Percentiles rank a stretch among this genome's conserved stretches.
Conservation (phyloP, 2,113 vertebrate species). For the Thalassarche chlororhynchos region DNA sequence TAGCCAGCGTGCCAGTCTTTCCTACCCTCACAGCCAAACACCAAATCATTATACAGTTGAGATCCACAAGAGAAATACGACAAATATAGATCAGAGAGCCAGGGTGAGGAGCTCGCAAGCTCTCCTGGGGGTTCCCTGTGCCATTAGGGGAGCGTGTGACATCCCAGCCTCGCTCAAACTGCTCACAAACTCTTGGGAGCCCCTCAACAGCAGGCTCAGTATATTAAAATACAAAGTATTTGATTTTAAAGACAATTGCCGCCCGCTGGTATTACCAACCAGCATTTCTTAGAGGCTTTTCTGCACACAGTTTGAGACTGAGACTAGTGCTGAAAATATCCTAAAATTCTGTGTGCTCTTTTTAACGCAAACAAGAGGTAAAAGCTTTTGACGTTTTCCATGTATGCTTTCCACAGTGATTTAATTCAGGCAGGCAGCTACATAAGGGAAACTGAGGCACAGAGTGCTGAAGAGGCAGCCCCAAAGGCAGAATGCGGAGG, state of each 20-base stretch:
- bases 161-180: not conserved
- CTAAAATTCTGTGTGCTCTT: not conserved
- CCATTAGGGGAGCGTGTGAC: not conserved
- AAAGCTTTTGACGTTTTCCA: not conserved
- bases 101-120: fast-evolving
- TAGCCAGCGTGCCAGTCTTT: not conserved
- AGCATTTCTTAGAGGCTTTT: not conserved
- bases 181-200: not conserved
- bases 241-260: not conserved
- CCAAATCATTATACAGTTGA: fast-evolving
- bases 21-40: not conserved
- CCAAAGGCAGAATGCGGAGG: not conserved
- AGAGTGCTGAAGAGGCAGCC: not conserved
- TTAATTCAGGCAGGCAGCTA: not conserved
- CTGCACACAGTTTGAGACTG: not conserved
- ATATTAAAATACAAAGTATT: not conserved
- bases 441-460: not conserved
- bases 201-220: not conserved
- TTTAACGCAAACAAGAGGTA: fast-evolving
- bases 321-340: not conserved
- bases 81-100: not conserved
- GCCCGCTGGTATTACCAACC: too few species aligned
- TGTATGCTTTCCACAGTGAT: fast-evolving
- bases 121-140: not conserved
- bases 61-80: not conserved